Evolutionary conservation across 1,140 invertebrate species (phyloP).

Genomic region (Artemia franciscana): DNA sequence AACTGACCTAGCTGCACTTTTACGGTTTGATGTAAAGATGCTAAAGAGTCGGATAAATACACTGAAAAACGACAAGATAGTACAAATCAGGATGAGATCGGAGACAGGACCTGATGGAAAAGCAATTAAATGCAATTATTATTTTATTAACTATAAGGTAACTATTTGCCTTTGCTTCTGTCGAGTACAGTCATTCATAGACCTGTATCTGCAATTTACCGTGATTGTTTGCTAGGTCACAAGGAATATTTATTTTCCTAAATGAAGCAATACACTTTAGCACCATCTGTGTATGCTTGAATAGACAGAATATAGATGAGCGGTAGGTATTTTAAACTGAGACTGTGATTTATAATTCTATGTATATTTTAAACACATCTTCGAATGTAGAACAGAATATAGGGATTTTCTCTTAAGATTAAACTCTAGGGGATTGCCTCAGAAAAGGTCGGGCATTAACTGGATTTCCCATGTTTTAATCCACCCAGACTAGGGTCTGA

Average conservation of each 20-base stretch:
- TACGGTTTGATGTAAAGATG: constrained; percentile 89
- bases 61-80: constrained; percentile 75
- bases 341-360: background rate
- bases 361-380: no score
- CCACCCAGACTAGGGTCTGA: no score
- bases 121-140: constrained; percentile 88
- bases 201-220: background rate
- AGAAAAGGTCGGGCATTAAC: no score
- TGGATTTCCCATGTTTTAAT: no score
- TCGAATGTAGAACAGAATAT: no score
- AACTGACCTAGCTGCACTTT: constrained; percentile 75
- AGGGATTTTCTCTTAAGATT: no score
- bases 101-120: constrained; percentile 87
- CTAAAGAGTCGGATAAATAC: constrained; percentile 59
- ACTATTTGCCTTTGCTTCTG: background rate
- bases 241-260: background rate
- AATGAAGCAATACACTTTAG: background rate
- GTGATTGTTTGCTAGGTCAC: background rate
- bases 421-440: no score
- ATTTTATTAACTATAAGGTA: constrained; percentile 87
- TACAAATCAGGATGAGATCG: constrained; percentile 75
- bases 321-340: background rate
- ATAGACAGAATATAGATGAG: background rate
- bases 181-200: background rate
- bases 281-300: background rate